phyloP scores from a whole-genome alignment of 2,113 vertebrate genomes.

The Ibidorhyncha struthersii region DNA sequence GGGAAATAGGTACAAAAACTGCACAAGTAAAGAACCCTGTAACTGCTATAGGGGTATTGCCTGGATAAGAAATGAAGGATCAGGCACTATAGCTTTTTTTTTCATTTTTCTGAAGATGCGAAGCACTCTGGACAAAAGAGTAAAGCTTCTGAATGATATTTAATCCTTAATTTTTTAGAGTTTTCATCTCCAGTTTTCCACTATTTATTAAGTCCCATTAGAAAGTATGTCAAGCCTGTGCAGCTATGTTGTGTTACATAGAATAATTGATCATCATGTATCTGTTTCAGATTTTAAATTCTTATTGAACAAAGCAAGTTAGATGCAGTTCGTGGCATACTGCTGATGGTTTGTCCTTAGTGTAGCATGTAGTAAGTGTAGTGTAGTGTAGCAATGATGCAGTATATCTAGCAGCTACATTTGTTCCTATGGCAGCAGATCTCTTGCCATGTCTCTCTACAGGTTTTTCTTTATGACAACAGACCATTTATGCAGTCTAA shows the following conservation, averaged over 20 bases:
- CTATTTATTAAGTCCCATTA: not conserved
- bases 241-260: not conserved
- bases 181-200: not conserved
- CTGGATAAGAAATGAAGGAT: not conserved
- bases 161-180: not conserved
- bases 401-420: not conserved
- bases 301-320: not conserved
- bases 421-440: constrained; percentile 65
- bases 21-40: not conserved
- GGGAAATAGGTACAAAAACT: not conserved
- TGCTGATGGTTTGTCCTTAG: not conserved
- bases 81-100: not conserved
- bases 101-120: not conserved
- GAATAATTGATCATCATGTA: not conserved
- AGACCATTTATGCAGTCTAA: constrained; percentile 7
- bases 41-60: not conserved
- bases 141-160: not conserved
- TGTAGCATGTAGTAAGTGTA: too few species aligned
- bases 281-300: not conserved
- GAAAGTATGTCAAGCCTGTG: not conserved
- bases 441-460: constrained; percentile 8
- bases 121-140: not conserved
- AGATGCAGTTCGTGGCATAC: not conserved
- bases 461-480: not conserved
- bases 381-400: not conserved